phyloP scores from a whole-genome alignment of 2,888 invertebrate species.

The Apamea sordens region DNA sequence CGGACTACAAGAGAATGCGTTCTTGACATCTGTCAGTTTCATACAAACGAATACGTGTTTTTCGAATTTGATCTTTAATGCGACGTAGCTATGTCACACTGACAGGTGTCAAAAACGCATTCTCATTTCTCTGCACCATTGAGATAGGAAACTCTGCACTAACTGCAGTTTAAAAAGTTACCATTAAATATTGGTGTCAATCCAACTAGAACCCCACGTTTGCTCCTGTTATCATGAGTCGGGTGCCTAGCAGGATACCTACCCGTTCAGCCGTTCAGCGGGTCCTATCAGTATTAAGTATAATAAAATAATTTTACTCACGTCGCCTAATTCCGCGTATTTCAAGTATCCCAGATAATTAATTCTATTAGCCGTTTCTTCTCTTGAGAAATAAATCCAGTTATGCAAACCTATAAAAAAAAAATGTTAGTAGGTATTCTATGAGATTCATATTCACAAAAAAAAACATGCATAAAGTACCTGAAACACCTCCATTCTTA shows the following conservation, averaged over 20 bases:
- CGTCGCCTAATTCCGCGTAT: constrained; percentile 92
- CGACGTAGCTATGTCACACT: not conserved
- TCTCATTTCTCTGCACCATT: too few relatives aligned
- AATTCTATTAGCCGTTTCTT: constrained; percentile 92
- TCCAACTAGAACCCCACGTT: not conserved
- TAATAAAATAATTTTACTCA: constrained; percentile 80
- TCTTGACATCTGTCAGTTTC: not conserved
- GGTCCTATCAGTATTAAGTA: not conserved
- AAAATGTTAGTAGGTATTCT: not conserved
- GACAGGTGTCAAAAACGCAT: not conserved
- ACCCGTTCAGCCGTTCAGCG: not conserved
- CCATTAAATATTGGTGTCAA: not conserved
- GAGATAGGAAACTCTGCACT: too few relatives aligned
- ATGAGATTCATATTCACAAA: not conserved
- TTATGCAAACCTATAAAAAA: constrained; percentile 94
- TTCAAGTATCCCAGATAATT: constrained; percentile 96
- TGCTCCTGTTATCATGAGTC: not conserved
- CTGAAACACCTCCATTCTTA: constrained; percentile 93
- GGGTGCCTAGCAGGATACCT: not conserved
- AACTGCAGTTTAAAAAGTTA: not conserved
- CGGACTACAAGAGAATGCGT: not conserved
- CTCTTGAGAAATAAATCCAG: constrained; percentile 96
- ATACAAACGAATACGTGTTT: not conserved
- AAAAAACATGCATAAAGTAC: constrained; percentile 71
- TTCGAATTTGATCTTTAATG: not conserved